phyloP scores from a whole-genome alignment of 2,113 vertebrate species.

The Dinomys branickii region DNA sequence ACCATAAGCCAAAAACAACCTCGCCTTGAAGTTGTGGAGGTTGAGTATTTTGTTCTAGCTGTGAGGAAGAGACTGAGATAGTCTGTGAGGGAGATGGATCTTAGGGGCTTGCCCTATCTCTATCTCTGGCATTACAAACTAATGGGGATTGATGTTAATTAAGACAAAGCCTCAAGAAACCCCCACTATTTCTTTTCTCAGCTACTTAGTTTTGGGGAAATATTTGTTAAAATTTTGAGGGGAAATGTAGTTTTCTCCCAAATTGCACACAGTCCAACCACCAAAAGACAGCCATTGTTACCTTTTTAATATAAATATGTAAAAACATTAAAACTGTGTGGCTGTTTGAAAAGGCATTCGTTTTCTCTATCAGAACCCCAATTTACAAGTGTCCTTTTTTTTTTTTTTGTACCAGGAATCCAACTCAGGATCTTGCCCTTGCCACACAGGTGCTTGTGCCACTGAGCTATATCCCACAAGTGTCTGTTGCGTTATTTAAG shows the following conservation, averaged over 20 bases:
- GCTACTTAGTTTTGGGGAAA: background rate
- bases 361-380: background rate
- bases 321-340: slow-evolving; percentile 20
- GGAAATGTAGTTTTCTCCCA: background rate
- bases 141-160: background rate
- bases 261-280: background rate
- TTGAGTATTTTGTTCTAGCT: background rate
- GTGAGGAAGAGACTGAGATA: background rate
- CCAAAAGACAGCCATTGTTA: background rate
- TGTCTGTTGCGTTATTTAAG: background rate
- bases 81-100: background rate
- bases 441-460: too few species aligned
- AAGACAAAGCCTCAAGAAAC: background rate
- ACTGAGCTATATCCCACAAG: too few species aligned
- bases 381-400: background rate
- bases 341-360: background rate
- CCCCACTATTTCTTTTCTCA: background rate
- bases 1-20: background rate
- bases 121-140: background rate
- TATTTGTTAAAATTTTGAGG: background rate
- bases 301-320: background rate
- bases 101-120: too few species aligned
- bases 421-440: too few species aligned
- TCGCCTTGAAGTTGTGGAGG: background rate
- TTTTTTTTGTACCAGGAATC: too few species aligned